Base-by-base conservation (phyloP, 2,797 vertebrate species). In the Enteromius afrohamiltoni region DNA sequence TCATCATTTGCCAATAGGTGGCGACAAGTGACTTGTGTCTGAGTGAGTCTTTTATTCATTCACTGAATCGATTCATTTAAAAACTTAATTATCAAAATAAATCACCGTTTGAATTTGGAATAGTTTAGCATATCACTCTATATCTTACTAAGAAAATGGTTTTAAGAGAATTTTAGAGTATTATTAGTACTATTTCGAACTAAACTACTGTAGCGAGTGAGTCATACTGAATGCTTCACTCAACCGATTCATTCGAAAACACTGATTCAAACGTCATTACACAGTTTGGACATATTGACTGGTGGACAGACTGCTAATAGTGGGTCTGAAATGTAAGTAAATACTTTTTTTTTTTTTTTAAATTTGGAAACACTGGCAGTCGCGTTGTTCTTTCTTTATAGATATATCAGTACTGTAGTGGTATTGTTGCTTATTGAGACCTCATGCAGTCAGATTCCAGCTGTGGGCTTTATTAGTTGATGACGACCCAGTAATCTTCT, bases 381-480 rank as follows among this genome's bases (percentile, higher is more conserved):
- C 6, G 3, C 1, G 21, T 3, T 23, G 49, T 55, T 53, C 10
- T 3, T 40, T 53, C 6, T 75, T 9, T 45, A 13, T 3, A 45
- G 42, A 51, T 75, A 40, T n/a, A 55, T 55, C 29, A 75, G 3
- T 40, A 40, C 1, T 0, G 31, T 40, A 1, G 0, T 40, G 73
- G 37, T 21, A 37, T 74, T 74, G 21, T 74, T 55, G 11, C 29
- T 74, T 51, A 74, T n/a, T n/a, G 31, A 53, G 47, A 53, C 5
- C 19, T 34, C 29, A 7, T 34, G 31, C 29, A 53, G 29, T 34
- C 49, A 55, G 11, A 14, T 55, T 6, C 1, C 29, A 37, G 19
- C 49, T 75, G 71, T 55, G 29, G 47, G 47, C 6, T 29, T 49
- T 71, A 71, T 71, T 74, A 53, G 71, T 7, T 11, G 19, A 53